Evolutionary conservation across 2,888 invertebrate genomes (phyloP), one percentile per base, ranked within the genome.

Genomic region (Chalcis sispes): DNA sequence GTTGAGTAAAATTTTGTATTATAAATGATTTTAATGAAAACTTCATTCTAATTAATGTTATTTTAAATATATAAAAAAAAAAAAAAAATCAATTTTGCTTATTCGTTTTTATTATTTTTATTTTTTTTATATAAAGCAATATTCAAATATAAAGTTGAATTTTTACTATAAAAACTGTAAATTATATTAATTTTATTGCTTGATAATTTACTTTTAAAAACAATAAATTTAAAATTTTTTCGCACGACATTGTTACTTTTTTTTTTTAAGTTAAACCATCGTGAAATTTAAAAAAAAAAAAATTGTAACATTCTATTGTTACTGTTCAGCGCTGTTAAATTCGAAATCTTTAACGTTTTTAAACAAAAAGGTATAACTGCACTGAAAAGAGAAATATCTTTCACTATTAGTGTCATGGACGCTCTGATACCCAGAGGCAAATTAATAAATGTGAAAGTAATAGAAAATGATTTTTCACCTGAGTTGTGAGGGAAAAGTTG

Each of bases 401-500:
- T 42, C 7, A 42, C 32, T 3, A 42, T 42, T 42, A 13, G 15
- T 42, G 42, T 42, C 2, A 42, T 15, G 15, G 15, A 42, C 13
- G 15, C 15, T 13, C 2, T 2, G 15, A 15, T 42, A 13, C 32
- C 32, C 2, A 42, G 77, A 46, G 29, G 32, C 42, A 20, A 71
- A 67, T 42, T 71, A 62, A 15, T 32, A 66, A 72, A 36, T 59
- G 42, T 56, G 32, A 79, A 71, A 58, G 50, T 66, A 20, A 61
- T 40, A 42, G 50, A 36, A 59, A 72, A 50, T 18, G 10, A 5
- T 40, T 66, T 72, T 77, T 67, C 74, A 96, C 96, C 94, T 96
- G 96, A 80, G 96, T 96, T 82, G 98, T 97, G 89, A 98, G 92
- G 82, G 96, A 96, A 91, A 98, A 98, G 91, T 96, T 97, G 86